Conservation (phyloP, 2,113 vertebrate genomes). For the Bos taurus region ARS-UCD2.0 NC_037357.1:4030501-4031000, state of each 20-base stretch:
- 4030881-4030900: neutral
- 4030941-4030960: neutral
- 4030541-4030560: neutral
- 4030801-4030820: neutral
- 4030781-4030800: slow-evolving; percentile 3
- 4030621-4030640: neutral
- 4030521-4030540: neutral
- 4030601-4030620: neutral
- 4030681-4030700: neutral
- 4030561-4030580: neutral
- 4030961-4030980: neutral
- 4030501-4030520: neutral
- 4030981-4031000: neutral
- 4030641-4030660: neutral
- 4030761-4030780: neutral
- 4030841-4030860: neutral
- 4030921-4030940: neutral
- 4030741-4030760: neutral
- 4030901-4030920: neutral
- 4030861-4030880: neutral
- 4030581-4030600: neutral
- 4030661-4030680: neutral
- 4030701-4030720: neutral
- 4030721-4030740: neutral
- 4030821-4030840: neutral